Conservation (phyloP, 1,140 invertebrate species). For the Eubasilissa regina region DNA sequence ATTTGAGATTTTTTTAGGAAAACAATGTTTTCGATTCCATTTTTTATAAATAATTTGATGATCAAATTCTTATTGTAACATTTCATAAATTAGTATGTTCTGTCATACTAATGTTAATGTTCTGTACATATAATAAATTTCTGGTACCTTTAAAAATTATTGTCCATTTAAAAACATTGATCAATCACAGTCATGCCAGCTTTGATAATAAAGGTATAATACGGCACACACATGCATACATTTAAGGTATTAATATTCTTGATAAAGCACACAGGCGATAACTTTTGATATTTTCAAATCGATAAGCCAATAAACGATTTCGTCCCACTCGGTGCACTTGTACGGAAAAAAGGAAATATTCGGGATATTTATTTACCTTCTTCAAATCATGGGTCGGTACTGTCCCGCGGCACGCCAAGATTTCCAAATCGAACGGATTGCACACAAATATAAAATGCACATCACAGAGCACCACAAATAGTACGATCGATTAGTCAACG, state of each 20-base stretch:
- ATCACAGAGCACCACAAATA: conserved; percentile 29
- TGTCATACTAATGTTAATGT: too few species aligned
- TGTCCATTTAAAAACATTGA: too few species aligned
- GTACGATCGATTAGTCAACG: conserved; percentile 40
- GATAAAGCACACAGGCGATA: conserved; percentile 6
- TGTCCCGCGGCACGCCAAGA: conserved; percentile 8
- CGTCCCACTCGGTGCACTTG: not conserved
- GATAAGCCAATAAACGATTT: not conserved
- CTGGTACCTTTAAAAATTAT: too few species aligned
- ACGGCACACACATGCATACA: not conserved
- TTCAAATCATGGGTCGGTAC: conserved; percentile 28
- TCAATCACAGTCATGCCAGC: too few species aligned
- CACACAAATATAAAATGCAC: conserved; percentile 33
- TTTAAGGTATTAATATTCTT: not conserved
- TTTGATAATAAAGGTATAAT: too few species aligned
- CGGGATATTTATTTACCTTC: conserved; percentile 6
- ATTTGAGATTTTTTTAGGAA: too few species aligned
- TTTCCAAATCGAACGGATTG: conserved; percentile 17
- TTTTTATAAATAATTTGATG: too few species aligned
- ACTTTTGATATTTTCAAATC: not conserved
- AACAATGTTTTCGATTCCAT: too few species aligned
- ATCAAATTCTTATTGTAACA: too few species aligned
- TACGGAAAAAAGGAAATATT: not conserved
- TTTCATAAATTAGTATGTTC: too few species aligned
- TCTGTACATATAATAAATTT: too few species aligned